A percentile compares a stretch with the other conserved stretches of the same genome.
Evolutionary conservation across 2,797 vertebrate species (phyloP).

Genomic region (Sebastes ruberrimus): DNA sequence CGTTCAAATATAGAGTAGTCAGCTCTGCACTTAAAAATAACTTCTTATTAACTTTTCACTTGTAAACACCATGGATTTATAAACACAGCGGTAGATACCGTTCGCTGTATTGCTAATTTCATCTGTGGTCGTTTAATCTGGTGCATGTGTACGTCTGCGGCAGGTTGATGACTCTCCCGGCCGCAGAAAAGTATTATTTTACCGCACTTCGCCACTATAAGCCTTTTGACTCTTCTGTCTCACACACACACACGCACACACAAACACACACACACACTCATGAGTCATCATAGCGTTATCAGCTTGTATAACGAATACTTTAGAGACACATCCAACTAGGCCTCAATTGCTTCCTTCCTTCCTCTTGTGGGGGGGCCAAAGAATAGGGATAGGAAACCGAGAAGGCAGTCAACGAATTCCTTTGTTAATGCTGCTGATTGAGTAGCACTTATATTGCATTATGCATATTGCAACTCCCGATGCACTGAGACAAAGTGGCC

Average conservation of each 20-base stretch:
- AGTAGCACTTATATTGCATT: not conserved
- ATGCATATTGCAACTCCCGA: not conserved
- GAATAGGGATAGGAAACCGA: conserved; percentile 58
- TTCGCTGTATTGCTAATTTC: no score
- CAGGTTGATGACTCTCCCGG: no score
- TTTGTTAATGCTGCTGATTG: conserved; percentile 42
- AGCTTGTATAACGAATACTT: conserved; percentile 15
- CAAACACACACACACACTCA: not conserved
- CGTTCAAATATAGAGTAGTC: no score
- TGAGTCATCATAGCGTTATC: conserved; percentile 35
- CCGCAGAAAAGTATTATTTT: no score
- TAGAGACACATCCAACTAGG: conserved; percentile 31
- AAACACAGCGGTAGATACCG: no score
- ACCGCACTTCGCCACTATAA: no score
- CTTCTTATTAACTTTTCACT: no score
- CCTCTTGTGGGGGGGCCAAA: conserved; percentile 45
- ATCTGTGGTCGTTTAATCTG: no score
- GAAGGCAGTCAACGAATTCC: conserved; percentile 55
- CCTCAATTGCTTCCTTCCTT: conserved; percentile 76
- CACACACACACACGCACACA: no score
- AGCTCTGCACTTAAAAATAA: no score
- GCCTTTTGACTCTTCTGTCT: no score
- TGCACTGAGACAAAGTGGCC: not conserved
- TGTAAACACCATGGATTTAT: rapidly evolving
- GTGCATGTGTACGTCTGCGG: no score